Base-by-base conservation (phyloP, 2,113 vertebrate species). In the Indicator maculatus region DNA sequence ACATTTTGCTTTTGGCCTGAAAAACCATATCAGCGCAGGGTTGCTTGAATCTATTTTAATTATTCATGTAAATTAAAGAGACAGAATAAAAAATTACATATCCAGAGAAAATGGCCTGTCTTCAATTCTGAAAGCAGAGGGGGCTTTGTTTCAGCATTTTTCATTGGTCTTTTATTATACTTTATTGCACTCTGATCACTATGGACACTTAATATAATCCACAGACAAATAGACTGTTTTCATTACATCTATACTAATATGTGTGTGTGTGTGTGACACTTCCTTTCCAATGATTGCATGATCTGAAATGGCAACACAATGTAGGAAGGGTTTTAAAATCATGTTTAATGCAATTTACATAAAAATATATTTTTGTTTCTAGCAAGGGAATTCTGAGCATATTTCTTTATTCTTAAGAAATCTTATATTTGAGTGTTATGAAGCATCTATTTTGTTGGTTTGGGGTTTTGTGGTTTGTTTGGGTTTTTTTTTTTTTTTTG, bases 41-140 rank as follows among this genome's bases (percentile, higher is more conserved):
- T 60, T 92, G 58, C 31, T 77, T 55, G 63, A 71, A 70, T 85
- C 36, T 84, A 45, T 70, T 89, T 90, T 69, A 94, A 92, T 87
- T 90, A 87, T 90, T 93, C 70, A 85, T 93, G 59, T 59, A 92
- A 92, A 93, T 96, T 93, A 94, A 95, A 92, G 67, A 76, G 64
- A 89, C 39, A 82, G 74, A 79, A 84, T 72, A 89, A 93, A 93
- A 96, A 94, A 86, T 64, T 45, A 79, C 31, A 52, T 85, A 82
- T 65, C 73, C 60, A 79, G 52, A 76, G 56, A 87, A 92, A 91
- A 89, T 20, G 5, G 27, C 52, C 60, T 71, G 12, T 52, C 81
- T 86, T 58, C 64, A 7, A 44, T 93, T 83, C 63, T 9, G 90
- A 93, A 89, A 83, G 15, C 45, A 63, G n/a, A 73, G 12, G 33